These are phyloP conservation scores for Spatulosminthurus flaviceps DNA, from an alignment of 2,888 invertebrate species.

Conservation along the genomic window DNA sequence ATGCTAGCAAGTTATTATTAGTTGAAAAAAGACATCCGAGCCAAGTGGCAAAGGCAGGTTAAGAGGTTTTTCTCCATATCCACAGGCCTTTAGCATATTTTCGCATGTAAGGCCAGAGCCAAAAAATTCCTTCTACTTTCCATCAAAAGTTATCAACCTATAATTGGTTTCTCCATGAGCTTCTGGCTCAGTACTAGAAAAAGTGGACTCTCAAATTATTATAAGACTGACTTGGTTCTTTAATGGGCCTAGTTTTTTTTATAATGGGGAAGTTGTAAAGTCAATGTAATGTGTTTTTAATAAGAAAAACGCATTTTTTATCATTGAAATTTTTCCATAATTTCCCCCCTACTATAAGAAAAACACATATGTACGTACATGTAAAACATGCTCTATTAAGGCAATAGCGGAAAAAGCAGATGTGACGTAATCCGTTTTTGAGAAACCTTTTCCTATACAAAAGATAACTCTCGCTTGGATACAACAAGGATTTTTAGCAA, in stretches of 20 bases:
- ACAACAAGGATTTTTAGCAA: not conserved
- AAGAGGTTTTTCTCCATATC: not conserved
- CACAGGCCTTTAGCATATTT: not conserved
- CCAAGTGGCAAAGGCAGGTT: slow-evolving; percentile 4
- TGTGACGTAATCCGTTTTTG: too few species aligned
- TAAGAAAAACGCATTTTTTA: not conserved
- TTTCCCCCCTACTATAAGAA: too few species aligned
- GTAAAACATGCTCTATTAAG: too few species aligned
- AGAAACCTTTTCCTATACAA: too few species aligned
- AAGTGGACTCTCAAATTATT: too few species aligned
- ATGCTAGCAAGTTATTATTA: not conserved
- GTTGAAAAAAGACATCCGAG: slow-evolving; percentile 5
- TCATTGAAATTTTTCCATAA: too few species aligned
- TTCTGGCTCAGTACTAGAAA: too few species aligned
- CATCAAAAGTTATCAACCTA: not conserved
- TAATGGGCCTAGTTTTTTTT: not conserved
- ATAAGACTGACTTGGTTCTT: not conserved
- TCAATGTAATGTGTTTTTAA: not conserved
- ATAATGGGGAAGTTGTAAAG: not conserved
- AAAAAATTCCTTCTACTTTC: not conserved
- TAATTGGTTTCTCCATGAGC: slow-evolving; percentile 23
- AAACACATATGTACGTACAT: too few species aligned
- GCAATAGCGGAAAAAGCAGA: too few species aligned
- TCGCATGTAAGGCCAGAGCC: too few species aligned
- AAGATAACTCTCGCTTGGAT: too few species aligned